Base-by-base conservation (phyloP, 1,140 invertebrate species). In the Ptiloglossa arizonensis region DNA sequence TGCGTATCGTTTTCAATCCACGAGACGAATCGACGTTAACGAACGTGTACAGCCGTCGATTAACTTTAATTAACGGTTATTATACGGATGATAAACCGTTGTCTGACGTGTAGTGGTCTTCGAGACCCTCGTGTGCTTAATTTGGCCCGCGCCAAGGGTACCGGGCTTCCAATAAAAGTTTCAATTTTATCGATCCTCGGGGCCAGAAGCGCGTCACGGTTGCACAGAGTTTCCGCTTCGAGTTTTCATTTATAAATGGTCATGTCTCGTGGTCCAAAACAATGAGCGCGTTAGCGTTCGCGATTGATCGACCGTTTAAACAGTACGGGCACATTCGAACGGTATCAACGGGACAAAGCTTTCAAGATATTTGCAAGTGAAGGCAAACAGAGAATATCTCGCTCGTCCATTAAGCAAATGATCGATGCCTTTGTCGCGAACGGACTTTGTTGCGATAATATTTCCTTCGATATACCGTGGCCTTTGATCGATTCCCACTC, bases 311-410 rank as follows among this genome's bases (percentile, higher is more conserved):
- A 2, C n/a, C n/a, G 29, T 46, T 71, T 46, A 19, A 48, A 62
- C n/a, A 48, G 27, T 46, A n/a, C 24, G n/a, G 32, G 68, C 27
- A 59, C 52, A 38, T 70, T 70, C 19, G 54, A 46, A 22, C 24
- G 13, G 27, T 59, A 70, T 70, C 54, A 62, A 38, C 32, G 35
- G 35, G 19, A 8, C 44, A 27, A 48, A 62, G 41, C 41, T 71
- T 71, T 71, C 69, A 62, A 71, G 69, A 71, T 71, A 71, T 70
- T 70, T 70, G 52, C 27, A 71, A 41, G 19, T 13, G 38, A 35
- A 60, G 27, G 69, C 56, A 71, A 70, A 70, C 68, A 70, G 35
- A n/a, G 41, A 48, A 62, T 71, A 71, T 60, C 56, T 71, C 69
- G 41, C 29, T 71, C 38, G 29, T 48, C 27, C 52, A 48, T 71